Conservation (phyloP, 2,797 vertebrate genomes). For the Epinephelus coioides region DNA sequence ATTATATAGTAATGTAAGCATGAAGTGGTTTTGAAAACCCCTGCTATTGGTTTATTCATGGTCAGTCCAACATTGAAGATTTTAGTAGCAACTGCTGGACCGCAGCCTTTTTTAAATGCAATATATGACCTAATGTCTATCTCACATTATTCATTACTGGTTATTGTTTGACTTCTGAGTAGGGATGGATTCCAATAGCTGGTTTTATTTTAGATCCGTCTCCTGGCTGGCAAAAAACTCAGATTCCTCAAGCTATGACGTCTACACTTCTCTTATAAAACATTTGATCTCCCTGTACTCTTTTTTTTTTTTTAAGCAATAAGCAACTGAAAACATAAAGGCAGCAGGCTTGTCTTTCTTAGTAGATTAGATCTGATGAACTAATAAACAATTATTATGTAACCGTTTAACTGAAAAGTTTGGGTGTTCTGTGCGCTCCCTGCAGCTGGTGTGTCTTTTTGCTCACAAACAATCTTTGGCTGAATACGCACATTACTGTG, state of each 20-base stretch:
- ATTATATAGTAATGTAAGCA: slow-evolving; percentile 15
- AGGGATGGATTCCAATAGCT: neutral
- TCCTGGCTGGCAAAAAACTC: neutral
- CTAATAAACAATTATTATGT: neutral
- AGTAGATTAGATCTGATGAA: neutral
- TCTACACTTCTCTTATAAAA: neutral
- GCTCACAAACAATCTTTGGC: neutral
- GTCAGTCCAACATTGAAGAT: neutral
- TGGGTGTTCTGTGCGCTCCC: neutral
- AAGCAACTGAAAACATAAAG: neutral
- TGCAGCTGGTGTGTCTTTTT: neutral
- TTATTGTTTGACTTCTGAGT: slow-evolving; percentile 4
- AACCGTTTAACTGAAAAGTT: neutral
- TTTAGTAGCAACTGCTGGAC: neutral
- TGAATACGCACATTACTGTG: neutral
- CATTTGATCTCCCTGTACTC: neutral
- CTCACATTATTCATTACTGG: neutral
- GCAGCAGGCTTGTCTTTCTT: neutral
- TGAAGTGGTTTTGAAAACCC: slow-evolving; percentile 2
- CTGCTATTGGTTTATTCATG: neutral
- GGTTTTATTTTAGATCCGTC: neutral
- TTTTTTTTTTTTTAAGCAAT: neutral
- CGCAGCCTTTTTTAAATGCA: neutral
- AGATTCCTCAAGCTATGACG: neutral
- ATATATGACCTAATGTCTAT: neutral